phyloP scores from a whole-genome alignment of 2,888 invertebrate species.

The Eupithecia exiguata region DNA sequence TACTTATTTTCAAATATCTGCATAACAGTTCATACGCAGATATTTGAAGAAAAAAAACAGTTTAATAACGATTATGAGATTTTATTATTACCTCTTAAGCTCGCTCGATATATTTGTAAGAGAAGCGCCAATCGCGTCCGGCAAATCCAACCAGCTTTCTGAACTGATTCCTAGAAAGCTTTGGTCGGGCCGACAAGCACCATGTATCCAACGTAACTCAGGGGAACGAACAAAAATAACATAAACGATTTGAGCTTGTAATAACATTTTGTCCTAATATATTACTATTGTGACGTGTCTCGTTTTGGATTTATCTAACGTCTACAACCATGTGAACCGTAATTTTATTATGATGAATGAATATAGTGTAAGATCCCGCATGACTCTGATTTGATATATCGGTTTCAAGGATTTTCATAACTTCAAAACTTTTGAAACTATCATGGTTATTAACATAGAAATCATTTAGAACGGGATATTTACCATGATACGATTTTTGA shows the following conservation, averaged over 20 bases:
- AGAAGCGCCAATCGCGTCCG: background rate
- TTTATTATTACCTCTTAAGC: background rate
- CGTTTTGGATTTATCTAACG: conserved; percentile 70
- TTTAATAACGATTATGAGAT: too few relatives aligned
- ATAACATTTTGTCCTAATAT: conserved; percentile 82
- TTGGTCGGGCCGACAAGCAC: background rate
- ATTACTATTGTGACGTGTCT: conserved; percentile 79
- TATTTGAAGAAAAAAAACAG: too few relatives aligned
- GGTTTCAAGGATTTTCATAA: background rate
- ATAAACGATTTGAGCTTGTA: conserved; percentile 77
- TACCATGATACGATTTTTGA: too few relatives aligned
- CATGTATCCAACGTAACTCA: conserved; percentile 38
- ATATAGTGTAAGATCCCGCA: background rate
- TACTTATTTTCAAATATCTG: background rate
- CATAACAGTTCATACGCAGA: too few relatives aligned
- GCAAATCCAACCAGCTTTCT: background rate
- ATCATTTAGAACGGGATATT: too few relatives aligned
- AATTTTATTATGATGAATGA: conserved; percentile 62
- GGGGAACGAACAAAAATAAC: conserved; percentile 78
- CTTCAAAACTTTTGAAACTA: too few relatives aligned
- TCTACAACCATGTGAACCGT: conserved; percentile 72
- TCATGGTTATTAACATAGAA: too few relatives aligned
- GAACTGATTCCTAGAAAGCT: background rate
- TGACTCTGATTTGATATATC: background rate
- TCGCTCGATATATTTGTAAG: background rate